Percentiles rank a stretch among this genome's conserved stretches.
These are phyloP conservation scores for Caenorhabditis remanei DNA, from an alignment of 1,140 invertebrate species.

Conservation along the genomic window DNA sequence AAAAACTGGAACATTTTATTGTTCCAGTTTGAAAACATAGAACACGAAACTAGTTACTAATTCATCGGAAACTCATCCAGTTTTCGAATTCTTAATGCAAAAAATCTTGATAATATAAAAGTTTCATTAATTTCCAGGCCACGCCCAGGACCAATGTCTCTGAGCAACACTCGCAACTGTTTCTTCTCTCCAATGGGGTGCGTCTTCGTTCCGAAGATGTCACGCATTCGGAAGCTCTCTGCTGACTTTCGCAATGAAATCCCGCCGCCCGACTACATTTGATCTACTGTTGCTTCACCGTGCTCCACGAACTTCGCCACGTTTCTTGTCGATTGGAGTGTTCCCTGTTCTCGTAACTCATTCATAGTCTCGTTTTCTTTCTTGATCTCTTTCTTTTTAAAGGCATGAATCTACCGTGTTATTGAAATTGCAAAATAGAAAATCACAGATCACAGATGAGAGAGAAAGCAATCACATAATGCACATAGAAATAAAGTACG, in stretches of 20 bases:
- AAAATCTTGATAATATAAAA: no score
- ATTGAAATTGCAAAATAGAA: not conserved
- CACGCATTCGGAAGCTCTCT: slow-evolving; percentile 20
- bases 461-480: slow-evolving; percentile 40
- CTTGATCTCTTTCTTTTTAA: not conserved
- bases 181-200: slow-evolving; percentile 61
- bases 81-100: not conserved
- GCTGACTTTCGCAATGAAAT: slow-evolving; percentile 54
- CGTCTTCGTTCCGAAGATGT: slow-evolving; percentile 57
- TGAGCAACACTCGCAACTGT: slow-evolving; percentile 53
- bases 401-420: slow-evolving; percentile 39
- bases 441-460: slow-evolving; percentile 23
- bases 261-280: slow-evolving; percentile 47
- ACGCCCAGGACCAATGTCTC: slow-evolving; percentile 45
- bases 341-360: slow-evolving; percentile 23
- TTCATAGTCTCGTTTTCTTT: not conserved
- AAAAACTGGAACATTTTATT: not conserved
- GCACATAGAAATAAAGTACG: slow-evolving; percentile 22
- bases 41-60: not conserved
- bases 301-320: slow-evolving; percentile 32
- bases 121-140: not conserved
- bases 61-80: slow-evolving; percentile 1
- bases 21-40: not conserved
- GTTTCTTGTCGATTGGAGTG: slow-evolving; percentile 32
- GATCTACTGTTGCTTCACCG: slow-evolving; percentile 14